Percentiles rank a stretch among this genome's conserved stretches.
phyloP scores from a whole-genome alignment of 2,888 invertebrate species.

The Iphiclides podalirius region DNA sequence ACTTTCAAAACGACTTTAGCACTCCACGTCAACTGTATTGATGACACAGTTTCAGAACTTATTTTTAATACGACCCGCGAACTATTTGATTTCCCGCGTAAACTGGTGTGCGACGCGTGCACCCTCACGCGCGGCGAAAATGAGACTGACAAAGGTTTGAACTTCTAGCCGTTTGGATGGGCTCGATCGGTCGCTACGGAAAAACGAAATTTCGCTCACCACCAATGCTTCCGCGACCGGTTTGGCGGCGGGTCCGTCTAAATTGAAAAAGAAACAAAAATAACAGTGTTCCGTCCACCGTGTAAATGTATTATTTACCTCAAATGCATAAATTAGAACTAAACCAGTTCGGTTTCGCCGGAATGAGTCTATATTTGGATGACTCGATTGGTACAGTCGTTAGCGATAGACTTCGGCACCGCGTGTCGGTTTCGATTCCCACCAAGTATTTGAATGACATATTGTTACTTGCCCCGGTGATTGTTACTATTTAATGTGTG shows the following conservation, averaged over 20 bases:
- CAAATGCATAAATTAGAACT: not conserved
- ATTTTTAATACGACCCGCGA: constrained; percentile 2
- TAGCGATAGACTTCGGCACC: too few species aligned
- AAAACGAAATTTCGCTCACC: constrained; percentile 9
- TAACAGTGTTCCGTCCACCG: constrained; percentile 1
- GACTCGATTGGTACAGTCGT: too few species aligned
- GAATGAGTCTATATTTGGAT: too few species aligned
- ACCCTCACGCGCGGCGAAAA: constrained; percentile 36
- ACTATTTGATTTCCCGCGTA: constrained; percentile 52
- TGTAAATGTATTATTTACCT: too few species aligned
- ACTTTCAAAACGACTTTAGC: not conserved
- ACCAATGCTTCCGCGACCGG: constrained; percentile 4
- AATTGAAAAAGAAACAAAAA: constrained; percentile 11
- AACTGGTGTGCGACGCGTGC: constrained; percentile 44
- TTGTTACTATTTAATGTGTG: too few species aligned
- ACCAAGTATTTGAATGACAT: too few species aligned
- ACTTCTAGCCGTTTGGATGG: not conserved
- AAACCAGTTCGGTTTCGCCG: not conserved
- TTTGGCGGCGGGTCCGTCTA: not conserved
- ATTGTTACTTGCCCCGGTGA: too few species aligned
- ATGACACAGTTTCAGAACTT: not conserved
- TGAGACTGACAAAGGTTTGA: constrained; percentile 43
- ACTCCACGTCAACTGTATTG: constrained; percentile 9
- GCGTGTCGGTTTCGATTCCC: too few species aligned
- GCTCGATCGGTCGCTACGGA: not conserved